Base-by-base conservation (phyloP, 30 jellyfish, hydroid and myxozoan genomes). In the Turritopsis rubra region DNA sequence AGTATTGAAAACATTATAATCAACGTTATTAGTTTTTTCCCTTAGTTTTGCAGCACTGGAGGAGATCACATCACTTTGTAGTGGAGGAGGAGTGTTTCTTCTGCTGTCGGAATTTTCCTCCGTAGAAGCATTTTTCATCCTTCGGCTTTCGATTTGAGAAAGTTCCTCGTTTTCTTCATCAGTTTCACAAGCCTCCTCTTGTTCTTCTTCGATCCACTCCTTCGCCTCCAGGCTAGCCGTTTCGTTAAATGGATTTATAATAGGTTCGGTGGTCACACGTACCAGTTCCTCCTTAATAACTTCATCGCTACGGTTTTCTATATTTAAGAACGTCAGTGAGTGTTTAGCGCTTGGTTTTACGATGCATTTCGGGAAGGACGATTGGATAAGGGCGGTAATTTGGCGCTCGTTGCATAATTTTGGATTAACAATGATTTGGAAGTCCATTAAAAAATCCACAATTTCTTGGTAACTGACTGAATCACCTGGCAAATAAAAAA, bases 241-340 rank as follows among this genome's bases (percentile, higher is more conserved):
- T 21, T 77, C 85, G 31, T 26, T 26, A 52, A 22, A 29, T 53
- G 87, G 79, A 21, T 80, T 65, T 0, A 80, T 26, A 1, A 80
- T 53, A 52, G 87, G 87, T 26, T 80, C 87, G 18, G 87, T 80
- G 83, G 87, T 80, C 87, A 80, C 87, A 53, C 87, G 81, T 20
- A 80, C 87, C 28, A 80, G n/a, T 53, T 80, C 87, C 53, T 80
- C 87, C 26, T 80, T 80, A 8, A 80, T 53, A 0, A 80, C 79
- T 24, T 80, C 87, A 53, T 80, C 65, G n/a, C 71, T 24, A 53
- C 79, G 52, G 82, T 80, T 80, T 53, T 80, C 87, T 21, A 80
- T 24, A 53, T 80, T 80, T 21, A 52, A 41, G 54, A 52, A 80
- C 16, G 65, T 65, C 28, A 80, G 52, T 18, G 41, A 53, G 81